Evolutionary conservation across 2,888 invertebrate species (phyloP).

Genomic region (Tiliacea aurago): DNA sequence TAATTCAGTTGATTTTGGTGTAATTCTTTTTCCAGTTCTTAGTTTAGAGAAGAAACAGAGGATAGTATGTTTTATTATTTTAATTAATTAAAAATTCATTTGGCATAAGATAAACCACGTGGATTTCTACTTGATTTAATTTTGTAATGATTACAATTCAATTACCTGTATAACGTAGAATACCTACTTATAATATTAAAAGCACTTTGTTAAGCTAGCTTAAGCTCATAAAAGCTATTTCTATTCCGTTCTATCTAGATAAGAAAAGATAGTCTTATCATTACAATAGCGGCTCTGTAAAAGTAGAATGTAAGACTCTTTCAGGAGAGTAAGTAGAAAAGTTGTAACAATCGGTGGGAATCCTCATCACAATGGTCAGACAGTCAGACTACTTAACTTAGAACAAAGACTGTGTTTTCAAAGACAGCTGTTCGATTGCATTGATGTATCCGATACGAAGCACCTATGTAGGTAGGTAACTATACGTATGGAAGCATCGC

Average conservation of each 20-base stretch:
- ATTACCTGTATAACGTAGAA: too few relatives aligned
- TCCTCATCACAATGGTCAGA: slow-evolving; percentile 74
- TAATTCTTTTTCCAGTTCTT: too few relatives aligned
- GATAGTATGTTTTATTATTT: background rate
- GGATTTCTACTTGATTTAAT: too few relatives aligned
- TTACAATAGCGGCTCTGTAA: slow-evolving; percentile 43
- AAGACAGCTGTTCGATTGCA: slow-evolving; percentile 67
- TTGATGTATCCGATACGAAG: slow-evolving; percentile 65
- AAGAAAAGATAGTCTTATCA: slow-evolving; percentile 29
- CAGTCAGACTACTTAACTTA: slow-evolving; percentile 64
- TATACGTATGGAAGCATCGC: background rate
- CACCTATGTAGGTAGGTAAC: background rate
- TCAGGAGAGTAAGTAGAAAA: slow-evolving; percentile 28
- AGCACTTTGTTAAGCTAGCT: background rate
- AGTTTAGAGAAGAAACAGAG: background rate
- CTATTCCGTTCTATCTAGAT: background rate
- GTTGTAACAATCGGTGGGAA: slow-evolving; percentile 60
- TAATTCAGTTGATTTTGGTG: slow-evolving; percentile 1
- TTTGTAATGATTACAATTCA: too few relatives aligned
- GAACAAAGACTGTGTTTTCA: slow-evolving; percentile 70
- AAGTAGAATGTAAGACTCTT: slow-evolving; percentile 23
- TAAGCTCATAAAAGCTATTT: slow-evolving; percentile 1
- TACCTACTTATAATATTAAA: too few relatives aligned
- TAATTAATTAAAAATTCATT: too few relatives aligned
- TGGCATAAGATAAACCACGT: too few relatives aligned